Evolutionary conservation across 1,140 invertebrate species (phyloP), one percentile per base, ranked within the genome.

Genomic region (Tribolium madens): DNA sequence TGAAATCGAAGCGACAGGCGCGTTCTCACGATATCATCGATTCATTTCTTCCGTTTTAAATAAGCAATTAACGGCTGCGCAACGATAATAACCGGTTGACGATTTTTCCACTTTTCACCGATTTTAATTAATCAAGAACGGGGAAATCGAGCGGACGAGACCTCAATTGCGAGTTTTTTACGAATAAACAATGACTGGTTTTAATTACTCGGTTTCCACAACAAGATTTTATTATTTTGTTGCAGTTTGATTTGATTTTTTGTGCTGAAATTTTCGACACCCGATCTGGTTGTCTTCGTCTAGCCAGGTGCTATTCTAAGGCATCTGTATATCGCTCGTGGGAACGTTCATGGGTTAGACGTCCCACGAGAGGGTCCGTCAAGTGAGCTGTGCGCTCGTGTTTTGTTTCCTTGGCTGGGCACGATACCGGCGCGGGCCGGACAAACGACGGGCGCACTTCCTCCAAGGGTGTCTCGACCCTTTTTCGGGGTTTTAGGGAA

Each of bases 321-420:
- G 76, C 76, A 77, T 77, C 70, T 77, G 70, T 71, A 52, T 68
- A 76, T 77, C 57, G 71, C 70, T 64, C 76, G 76, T 77, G 76
- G 76, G 76, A 77, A 77, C 76, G 76, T 57, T 68, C 57, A 36
- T 57, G 48, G 42, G 57, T 52, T 77, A 73, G 50, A 77, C 71
- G 47, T 77, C 76, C 76, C 76, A 77, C 76, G 76, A 73, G 68
- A 71, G 68, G 68, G 68, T 71, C 68, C 26, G 21, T 73, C 76
- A 72, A 72, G 76, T 73, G 53, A 68, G 74, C 48, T 70, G 52
- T 76, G 75, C 64, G 76, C 71, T 73, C 70, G 76, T 77, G 70
- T 64, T 73, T 73, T 73, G 70, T 74, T 73, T 77, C 50, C 33
- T 21, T 64, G 36, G 69, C 15, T 57, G 21, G 71, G 76, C 76